Evolutionary conservation across 2,797 vertebrate genomes (phyloP).

Genomic region (Aselliscus stoliczkanus): DNA sequence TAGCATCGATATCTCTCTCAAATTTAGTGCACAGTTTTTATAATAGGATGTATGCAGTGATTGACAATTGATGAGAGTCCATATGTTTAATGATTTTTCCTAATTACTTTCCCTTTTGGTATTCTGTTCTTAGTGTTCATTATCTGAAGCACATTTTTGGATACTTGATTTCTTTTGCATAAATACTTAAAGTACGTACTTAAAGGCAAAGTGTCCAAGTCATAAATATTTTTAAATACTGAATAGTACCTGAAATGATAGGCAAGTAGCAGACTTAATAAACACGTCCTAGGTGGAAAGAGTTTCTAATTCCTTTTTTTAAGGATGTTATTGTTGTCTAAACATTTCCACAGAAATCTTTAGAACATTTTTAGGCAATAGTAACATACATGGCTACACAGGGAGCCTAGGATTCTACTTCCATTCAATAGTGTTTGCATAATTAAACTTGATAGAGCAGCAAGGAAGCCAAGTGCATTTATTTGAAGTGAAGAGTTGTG

Average conservation of each 20-base stretch:
- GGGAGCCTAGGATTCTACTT: background rate
- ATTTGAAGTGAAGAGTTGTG: conserved; percentile 26
- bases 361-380: conserved; percentile 7
- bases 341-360: conserved; percentile 16
- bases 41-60: background rate
- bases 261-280: background rate
- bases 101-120: background rate
- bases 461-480: background rate
- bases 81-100: background rate
- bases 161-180: background rate
- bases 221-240: background rate
- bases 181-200: background rate
- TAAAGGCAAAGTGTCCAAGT: background rate
- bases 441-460: conserved; percentile 42
- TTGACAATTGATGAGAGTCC: background rate
- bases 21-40: background rate
- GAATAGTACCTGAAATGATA: background rate
- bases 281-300: background rate
- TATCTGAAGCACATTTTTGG: background rate
- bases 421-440: conserved; percentile 42
- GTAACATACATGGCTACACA: background rate
- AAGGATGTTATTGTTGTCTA: background rate
- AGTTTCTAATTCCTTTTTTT: background rate
- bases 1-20: background rate
- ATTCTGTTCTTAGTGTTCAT: background rate